These are phyloP conservation scores for Geophilus truncorum DNA, from an alignment of 2,888 invertebrate genomes.

Conservation along the genomic window DNA sequence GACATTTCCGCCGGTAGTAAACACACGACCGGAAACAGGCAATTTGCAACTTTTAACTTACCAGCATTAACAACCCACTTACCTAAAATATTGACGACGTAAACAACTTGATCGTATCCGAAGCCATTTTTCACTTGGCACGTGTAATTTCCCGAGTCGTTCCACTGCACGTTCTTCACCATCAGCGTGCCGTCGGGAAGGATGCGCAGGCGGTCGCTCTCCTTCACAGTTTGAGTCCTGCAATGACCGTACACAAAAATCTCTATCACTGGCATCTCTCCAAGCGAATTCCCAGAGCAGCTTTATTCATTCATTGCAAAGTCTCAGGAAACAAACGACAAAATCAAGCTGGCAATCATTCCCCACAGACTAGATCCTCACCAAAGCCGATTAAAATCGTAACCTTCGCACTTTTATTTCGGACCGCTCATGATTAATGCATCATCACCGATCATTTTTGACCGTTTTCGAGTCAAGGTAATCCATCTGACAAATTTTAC, in stretches of 20 bases:
- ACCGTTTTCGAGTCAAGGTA: too few relatives aligned
- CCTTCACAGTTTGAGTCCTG: slow-evolving; percentile 27
- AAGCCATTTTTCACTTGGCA: slow-evolving; percentile 89
- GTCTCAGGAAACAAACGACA: slow-evolving; percentile 1
- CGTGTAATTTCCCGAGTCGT: slow-evolving; percentile 89
- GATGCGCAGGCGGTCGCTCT: slow-evolving; percentile 70
- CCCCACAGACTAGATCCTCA: neutral
- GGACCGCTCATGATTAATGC: neutral
- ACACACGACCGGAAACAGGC: neutral
- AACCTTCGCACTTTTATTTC: neutral
- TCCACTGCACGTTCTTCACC: slow-evolving; percentile 79
- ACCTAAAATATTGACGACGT: slow-evolving; percentile 33
- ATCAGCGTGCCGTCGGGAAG: slow-evolving; percentile 89
- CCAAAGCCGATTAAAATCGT: neutral
- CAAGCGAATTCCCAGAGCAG: slow-evolving; percentile 11
- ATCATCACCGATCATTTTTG: too few relatives aligned
- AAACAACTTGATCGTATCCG: slow-evolving; percentile 63
- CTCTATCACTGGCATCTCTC: neutral
- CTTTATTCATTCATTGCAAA: slow-evolving; percentile 14
- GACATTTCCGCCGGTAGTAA: neutral
- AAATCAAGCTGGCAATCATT: neutral
- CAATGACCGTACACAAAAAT: slow-evolving; percentile 3
- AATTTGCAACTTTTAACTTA: slow-evolving; percentile 23
- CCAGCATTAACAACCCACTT: slow-evolving; percentile 27
- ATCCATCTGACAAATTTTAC: too few relatives aligned